Conservation (phyloP, 2,797 vertebrate genomes). For the Xiphorhynchus erythropygius region DNA sequence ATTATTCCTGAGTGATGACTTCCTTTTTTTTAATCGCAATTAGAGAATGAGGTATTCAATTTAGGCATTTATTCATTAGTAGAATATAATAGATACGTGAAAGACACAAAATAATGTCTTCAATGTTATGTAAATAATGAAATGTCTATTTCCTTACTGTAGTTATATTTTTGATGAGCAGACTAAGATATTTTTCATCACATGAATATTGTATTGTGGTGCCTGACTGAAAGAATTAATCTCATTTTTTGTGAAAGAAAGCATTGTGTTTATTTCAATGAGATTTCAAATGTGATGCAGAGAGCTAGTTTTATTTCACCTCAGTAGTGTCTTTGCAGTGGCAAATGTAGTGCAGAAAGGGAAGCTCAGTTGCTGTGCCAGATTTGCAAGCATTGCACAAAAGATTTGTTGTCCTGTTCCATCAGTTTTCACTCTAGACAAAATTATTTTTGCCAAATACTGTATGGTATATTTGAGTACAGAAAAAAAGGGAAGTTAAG, state of each 20-base stretch:
- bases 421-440: background rate
- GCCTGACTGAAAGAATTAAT: background rate
- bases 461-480: background rate
- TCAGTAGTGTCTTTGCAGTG: background rate
- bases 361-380: background rate
- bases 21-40: background rate
- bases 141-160: background rate
- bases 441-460: background rate
- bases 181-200: background rate
- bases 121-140: background rate
- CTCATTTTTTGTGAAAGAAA: background rate
- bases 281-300: background rate
- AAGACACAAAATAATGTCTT: background rate
- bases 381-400: background rate
- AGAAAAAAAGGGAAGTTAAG: background rate
- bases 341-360: background rate
- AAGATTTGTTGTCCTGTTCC: background rate
- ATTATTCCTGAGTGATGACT: background rate
- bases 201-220: background rate
- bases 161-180: background rate
- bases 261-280: background rate
- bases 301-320: background rate
- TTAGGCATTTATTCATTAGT: conserved; percentile 9
- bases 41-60: background rate
- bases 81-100: background rate